phyloP scores from a whole-genome alignment of 35 echinoderm and acorn worm species.

The Hemicentrotus pulcherrimus region DNA sequence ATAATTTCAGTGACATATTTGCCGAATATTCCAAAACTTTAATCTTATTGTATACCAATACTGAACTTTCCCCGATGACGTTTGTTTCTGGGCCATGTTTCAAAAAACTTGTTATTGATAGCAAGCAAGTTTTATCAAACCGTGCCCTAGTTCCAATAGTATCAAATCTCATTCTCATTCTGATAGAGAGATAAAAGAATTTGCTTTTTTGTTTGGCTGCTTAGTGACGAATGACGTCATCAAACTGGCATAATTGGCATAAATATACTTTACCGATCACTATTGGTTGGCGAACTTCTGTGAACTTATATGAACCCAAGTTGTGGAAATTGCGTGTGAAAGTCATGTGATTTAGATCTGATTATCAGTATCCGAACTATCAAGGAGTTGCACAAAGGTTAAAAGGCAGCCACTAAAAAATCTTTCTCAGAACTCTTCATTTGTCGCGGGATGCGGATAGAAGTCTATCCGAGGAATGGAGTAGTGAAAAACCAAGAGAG shows the following conservation, averaged over 20 bases:
- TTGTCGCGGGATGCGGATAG: neutral
- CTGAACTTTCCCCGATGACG: too few species aligned
- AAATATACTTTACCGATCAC: neutral
- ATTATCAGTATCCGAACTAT: neutral
- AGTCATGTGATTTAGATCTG: neutral
- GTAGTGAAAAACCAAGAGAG: too few species aligned
- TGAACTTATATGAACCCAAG: neutral
- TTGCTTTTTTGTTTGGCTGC: neutral
- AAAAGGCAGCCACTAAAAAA: neutral
- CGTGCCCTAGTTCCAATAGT: too few species aligned
- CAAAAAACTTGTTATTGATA: too few species aligned
- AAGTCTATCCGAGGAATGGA: too few species aligned
- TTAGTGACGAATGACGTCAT: neutral
- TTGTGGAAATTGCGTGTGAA: neutral
- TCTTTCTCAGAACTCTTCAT: neutral
- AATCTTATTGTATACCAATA: too few species aligned
- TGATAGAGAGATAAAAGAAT: too few species aligned
- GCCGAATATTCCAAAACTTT: too few species aligned
- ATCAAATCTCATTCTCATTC: too few species aligned
- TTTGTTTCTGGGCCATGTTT: too few species aligned
- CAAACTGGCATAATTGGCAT: neutral
- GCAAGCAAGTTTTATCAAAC: too few species aligned
- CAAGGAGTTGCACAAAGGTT: neutral
- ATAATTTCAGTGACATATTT: too few species aligned
- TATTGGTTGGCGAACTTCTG: neutral